Evolutionary conservation across 2,797 vertebrate species (phyloP).

Genomic region (Parauchenoglanis punctatus): DNA sequence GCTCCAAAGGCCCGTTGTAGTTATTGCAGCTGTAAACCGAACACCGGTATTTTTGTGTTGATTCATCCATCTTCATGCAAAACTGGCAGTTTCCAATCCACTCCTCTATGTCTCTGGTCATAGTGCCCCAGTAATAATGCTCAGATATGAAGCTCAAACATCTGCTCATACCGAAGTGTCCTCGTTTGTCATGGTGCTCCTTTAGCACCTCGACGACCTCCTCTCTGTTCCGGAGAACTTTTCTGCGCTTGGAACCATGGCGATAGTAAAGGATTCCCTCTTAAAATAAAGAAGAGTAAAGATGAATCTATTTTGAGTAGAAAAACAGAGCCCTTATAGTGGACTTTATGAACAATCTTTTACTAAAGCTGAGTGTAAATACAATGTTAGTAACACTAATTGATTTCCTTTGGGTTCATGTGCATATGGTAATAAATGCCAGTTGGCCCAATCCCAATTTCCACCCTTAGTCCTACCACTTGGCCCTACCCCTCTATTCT

Average conservation of each 20-base stretch:
- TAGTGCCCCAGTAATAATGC: conserved; percentile 47
- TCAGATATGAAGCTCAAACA: conserved; percentile 42
- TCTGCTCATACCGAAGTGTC: conserved; percentile 41
- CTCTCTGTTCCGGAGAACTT: conserved; percentile 41
- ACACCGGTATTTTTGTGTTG: conserved; percentile 44
- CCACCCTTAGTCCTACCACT: too few relatives aligned
- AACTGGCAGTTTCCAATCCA: conserved; percentile 51
- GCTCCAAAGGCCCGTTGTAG: conserved; percentile 48
- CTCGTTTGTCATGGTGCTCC: conserved; percentile 47
- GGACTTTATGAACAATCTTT: not conserved
- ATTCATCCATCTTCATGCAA: conserved; percentile 51
- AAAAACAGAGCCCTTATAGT: not conserved
- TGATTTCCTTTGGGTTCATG: not conserved
- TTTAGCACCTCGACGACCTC: conserved; percentile 40
- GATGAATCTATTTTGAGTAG: not conserved
- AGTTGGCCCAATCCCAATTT: not conserved
- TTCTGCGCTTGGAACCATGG: conserved; percentile 19
- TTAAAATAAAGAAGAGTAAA: not conserved
- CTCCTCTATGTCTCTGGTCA: conserved; percentile 39
- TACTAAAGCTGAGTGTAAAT: too few relatives aligned
- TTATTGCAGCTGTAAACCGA: conserved; percentile 51
- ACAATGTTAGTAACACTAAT: not conserved
- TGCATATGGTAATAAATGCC: not conserved
- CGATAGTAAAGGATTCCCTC: conserved; percentile 43
- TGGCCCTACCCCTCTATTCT: too few relatives aligned